Base-by-base conservation (phyloP, 2,113 vertebrate species). In the Leptocoma aspasia region DNA sequence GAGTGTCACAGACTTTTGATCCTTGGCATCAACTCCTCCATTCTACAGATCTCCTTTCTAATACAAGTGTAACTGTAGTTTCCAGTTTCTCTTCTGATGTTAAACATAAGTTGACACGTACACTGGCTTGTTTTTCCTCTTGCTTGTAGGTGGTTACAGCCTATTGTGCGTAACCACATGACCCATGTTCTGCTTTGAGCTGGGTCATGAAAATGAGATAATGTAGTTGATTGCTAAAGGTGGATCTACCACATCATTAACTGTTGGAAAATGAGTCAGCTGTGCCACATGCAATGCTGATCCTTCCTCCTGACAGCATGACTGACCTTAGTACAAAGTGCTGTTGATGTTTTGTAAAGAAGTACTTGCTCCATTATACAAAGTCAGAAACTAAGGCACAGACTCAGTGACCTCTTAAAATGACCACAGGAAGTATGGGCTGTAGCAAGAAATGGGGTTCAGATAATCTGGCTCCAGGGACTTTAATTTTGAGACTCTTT, bases 151-250 rank as follows among this genome's bases (percentile, higher is more conserved):
- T 84, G 45, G 23, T 90, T 82, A n/a, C 30, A 83, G 17, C 54
- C 47, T 79, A 10, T 39, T 4, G 8, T 60, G 3, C 0, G 0
- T 63, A 73, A 53, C 23, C 47, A 16, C 10, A 2, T 71, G 79
- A 87, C 61, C 45, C 10, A 4, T 54, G 12, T 59, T 80, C 45
- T 16, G 15, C 75, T 83, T 80, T 72, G 53, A 93, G 53, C 31
- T 90, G 79, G 50, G 66, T 77, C 89, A 84, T 52, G 61, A 54
- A 77, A 75, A 65, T 76, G 53, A 90, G 41, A 15, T 93, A 44
- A 77, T 76, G 61, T 35, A 14, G 44, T 65, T 87, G 71, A 69
- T 80, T 80, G 42, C 79, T 65, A 30, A 45, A 79, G 66, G 94
- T 71, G 70, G 50, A 30, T 65, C 57, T 69, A 22, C 73, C 49